These are phyloP conservation scores for Peromyscus attwateri DNA, from an alignment of 2,797 vertebrate genomes.

Conservation along the genomic window DNA sequence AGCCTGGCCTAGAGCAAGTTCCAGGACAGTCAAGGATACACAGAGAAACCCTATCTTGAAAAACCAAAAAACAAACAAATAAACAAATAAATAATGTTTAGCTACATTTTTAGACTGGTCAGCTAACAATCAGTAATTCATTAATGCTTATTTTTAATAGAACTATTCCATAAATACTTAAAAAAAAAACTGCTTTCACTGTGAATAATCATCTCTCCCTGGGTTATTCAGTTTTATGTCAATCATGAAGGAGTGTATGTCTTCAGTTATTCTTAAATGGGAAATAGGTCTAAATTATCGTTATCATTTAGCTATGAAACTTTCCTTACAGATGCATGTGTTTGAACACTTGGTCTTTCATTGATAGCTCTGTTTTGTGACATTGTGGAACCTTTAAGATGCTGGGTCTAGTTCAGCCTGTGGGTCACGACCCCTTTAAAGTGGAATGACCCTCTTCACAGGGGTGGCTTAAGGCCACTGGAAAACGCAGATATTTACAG, in stretches of 20 bases:
- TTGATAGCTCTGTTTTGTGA: neutral
- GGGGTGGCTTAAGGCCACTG: neutral
- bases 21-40: neutral
- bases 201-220: neutral
- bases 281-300: neutral
- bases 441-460: neutral
- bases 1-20: neutral
- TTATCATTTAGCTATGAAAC: neutral
- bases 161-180: neutral
- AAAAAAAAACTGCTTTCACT: neutral
- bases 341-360: neutral
- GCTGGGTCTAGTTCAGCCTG: neutral
- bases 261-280: constrained; percentile 51
- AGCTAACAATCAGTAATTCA: neutral
- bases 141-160: constrained; percentile 42
- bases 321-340: neutral
- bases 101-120: neutral
- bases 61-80: no score
- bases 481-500: neutral
- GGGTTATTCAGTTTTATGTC: constrained; percentile 39
- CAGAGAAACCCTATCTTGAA: neutral
- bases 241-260: neutral
- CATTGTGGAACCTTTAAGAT: neutral
- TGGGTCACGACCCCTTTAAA: neutral
- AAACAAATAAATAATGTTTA: neutral